These are phyloP conservation scores for Pygocentrus nattereri DNA, from an alignment of 2,797 vertebrate genomes.

Conservation along the genomic window DNA sequence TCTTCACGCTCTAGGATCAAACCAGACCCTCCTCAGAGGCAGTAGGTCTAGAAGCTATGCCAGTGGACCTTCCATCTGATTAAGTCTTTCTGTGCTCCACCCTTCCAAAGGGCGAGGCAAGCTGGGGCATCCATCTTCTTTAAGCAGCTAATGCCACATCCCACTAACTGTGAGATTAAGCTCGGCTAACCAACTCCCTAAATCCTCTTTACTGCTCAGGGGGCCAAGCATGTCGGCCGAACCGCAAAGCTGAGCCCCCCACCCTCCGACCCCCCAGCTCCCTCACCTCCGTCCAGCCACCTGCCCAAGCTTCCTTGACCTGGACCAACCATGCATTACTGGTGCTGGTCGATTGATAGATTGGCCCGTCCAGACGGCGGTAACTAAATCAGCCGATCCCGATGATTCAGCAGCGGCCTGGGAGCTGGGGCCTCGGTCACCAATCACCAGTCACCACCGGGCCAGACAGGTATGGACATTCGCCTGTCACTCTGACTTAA, in stretches of 20 bases:
- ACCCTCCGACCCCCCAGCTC: neutral
- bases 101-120: conserved; percentile 61
- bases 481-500: conserved; percentile 79
- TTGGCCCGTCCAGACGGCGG: conserved; percentile 71
- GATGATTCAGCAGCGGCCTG: conserved; percentile 81
- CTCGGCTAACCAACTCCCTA: conserved; percentile 70
- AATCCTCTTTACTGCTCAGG: conserved; percentile 70
- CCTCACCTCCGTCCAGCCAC: conserved; percentile 66
- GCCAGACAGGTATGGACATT: conserved; percentile 79
- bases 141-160: conserved; percentile 73
- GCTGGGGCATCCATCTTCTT: conserved; percentile 72
- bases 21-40: neutral
- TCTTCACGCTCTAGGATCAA: neutral
- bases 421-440: conserved; percentile 78
- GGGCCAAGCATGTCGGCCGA: conserved; percentile 18
- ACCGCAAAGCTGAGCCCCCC: conserved; percentile 43
- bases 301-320: conserved; percentile 67
- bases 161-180: conserved; percentile 74
- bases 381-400: conserved; percentile 76
- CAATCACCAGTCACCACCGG: conserved; percentile 77
- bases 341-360: conserved; percentile 76
- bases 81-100: conserved; percentile 61
- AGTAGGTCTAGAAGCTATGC: neutral
- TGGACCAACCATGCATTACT: conserved; percentile 72
- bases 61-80: conserved; percentile 58